Evolutionary conservation across 2,113 vertebrate genomes (phyloP).

Genomic region (Xiphophorus maculatus): DNA sequence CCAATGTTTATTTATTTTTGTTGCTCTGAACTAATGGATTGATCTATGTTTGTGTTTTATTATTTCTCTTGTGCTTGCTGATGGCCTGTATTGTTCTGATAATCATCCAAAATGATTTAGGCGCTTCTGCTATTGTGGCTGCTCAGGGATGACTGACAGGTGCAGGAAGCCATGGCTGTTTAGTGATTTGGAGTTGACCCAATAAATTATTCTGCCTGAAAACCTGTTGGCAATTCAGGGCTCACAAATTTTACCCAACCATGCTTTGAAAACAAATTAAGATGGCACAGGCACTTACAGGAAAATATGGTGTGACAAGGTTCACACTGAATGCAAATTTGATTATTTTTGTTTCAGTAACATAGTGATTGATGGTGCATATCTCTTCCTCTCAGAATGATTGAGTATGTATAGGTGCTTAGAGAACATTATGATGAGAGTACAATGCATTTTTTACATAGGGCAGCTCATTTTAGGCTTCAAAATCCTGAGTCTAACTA

Average conservation of each 20-base stretch:
- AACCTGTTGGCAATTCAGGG: slow-evolving; percentile 13
- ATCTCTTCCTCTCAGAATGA: neutral
- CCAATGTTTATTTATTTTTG: neutral
- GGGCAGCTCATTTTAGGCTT: neutral
- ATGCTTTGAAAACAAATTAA: slow-evolving; percentile 21
- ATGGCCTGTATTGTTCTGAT: slow-evolving; percentile 21
- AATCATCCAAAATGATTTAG: slow-evolving; percentile 26
- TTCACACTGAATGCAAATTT: neutral
- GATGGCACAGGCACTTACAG: neutral
- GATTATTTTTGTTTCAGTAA: too few species aligned
- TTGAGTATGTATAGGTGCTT: neutral
- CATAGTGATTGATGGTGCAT: neutral
- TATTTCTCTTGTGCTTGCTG: neutral
- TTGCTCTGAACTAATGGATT: neutral
- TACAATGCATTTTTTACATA: neutral
- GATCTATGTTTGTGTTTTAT: slow-evolving; percentile 19
- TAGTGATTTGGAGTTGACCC: slow-evolving; percentile 24
- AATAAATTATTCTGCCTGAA: slow-evolving; percentile 13
- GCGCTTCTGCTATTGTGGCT: neutral
- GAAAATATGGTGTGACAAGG: neutral
- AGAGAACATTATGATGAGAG: neutral
- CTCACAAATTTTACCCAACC: neutral
- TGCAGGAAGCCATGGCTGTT: slow-evolving; percentile 22
- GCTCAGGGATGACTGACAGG: slow-evolving; percentile 33
- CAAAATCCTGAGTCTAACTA: neutral